Conservation (phyloP, 2,797 vertebrate genomes). For the Enteromius treurensis region DNA sequence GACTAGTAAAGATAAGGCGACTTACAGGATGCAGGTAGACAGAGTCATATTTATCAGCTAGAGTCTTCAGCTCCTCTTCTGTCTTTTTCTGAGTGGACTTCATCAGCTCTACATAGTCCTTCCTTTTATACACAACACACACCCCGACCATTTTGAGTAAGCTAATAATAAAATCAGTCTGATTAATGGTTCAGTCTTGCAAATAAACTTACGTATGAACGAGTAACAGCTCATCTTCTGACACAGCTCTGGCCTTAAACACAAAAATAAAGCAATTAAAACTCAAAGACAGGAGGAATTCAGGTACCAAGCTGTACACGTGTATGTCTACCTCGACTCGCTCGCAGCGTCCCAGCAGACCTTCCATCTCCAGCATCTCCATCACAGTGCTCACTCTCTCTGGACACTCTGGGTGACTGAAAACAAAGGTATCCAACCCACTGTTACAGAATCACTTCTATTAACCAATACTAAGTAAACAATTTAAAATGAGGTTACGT, state of each 20-base stretch:
- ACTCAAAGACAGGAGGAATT: not conserved
- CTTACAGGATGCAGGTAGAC: constrained; percentile 67
- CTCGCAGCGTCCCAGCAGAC: constrained; percentile 62
- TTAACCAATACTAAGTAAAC: not conserved
- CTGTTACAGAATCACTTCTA: not conserved
- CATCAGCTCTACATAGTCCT: constrained; percentile 63
- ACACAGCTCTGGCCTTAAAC: constrained; percentile 58
- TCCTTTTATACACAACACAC: constrained; percentile 48
- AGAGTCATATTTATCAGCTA: constrained; percentile 65
- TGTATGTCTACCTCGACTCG: constrained; percentile 60
- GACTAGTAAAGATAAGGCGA: not conserved
- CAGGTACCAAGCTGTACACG: not conserved
- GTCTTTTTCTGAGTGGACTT: constrained; percentile 63
- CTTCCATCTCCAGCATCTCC: constrained; percentile 54
- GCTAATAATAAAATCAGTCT: not conserved
- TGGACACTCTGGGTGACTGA: constrained; percentile 65
- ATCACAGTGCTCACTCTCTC: constrained; percentile 59
- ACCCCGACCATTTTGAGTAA: not conserved
- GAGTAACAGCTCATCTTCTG: constrained; percentile 61
- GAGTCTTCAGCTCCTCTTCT: constrained; percentile 58
- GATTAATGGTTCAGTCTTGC: not conserved
- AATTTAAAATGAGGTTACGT: not conserved
- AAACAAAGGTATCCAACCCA: not conserved
- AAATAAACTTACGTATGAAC: constrained; percentile 60
- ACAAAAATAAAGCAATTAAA: constrained; percentile 9